Evolutionary conservation across 2,113 vertebrate genomes (phyloP).

Genomic region (Hippopotamus amphibius): DNA sequence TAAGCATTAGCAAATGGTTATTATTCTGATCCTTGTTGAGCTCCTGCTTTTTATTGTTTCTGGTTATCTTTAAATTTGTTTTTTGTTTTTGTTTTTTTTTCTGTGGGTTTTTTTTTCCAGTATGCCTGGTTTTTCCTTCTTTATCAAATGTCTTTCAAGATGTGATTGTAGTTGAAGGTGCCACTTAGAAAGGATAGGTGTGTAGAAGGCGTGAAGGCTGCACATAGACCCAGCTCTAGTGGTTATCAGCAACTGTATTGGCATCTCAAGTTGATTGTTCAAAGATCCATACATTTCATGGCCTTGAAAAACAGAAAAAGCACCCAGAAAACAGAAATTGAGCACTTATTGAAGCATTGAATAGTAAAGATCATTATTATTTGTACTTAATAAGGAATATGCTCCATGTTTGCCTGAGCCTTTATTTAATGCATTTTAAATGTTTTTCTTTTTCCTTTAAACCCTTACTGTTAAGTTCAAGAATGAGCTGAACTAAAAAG

Average conservation of each 20-base stretch:
- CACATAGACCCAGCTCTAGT: not conserved
- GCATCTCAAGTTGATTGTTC: not conserved
- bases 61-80: not conserved
- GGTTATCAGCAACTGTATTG: not conserved
- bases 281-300: not conserved
- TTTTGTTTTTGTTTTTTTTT: not conserved
- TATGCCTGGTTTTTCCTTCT: conserved; percentile 72
- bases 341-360: not conserved
- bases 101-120: not conserved
- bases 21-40: not conserved
- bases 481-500: conserved; percentile 5
- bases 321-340: not conserved
- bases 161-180: conserved; percentile 53
- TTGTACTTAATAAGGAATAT: conserved; percentile 38
- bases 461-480: conserved; percentile 13
- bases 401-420: not conserved
- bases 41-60: not conserved
- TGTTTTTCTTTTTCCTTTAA: conserved; percentile 42
- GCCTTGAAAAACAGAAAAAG: conserved; percentile 24
- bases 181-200: conserved; percentile 71
- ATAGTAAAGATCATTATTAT: not conserved
- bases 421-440: conserved; percentile 57
- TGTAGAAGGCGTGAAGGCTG: conserved; percentile 25
- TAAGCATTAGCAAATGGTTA: not conserved
- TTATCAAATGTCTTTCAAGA: conserved; percentile 69